Evolutionary conservation across 2,113 vertebrate species (phyloP).

Genomic region (Todiramphus saurophagus): DNA sequence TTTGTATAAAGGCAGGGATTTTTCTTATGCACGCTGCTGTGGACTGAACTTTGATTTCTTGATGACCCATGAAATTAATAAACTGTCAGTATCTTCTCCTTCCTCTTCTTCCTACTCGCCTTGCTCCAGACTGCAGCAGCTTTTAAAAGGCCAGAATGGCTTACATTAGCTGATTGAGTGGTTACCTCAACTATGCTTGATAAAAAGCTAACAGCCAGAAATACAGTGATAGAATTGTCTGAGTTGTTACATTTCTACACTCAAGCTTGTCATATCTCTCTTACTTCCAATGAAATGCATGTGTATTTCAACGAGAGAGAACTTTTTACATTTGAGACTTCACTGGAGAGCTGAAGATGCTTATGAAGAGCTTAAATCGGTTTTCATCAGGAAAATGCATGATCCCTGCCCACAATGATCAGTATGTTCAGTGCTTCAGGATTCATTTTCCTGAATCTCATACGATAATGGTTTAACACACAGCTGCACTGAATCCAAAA

Average conservation of each 20-base stretch:
- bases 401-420: neutral
- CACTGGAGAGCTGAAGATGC: neutral
- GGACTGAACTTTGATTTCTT: constrained; percentile 28
- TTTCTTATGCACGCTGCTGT: neutral
- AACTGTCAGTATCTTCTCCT: neutral
- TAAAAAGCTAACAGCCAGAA: neutral
- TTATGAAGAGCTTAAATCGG: neutral
- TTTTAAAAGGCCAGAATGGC: neutral
- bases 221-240: neutral
- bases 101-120: neutral
- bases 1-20: constrained; percentile 1
- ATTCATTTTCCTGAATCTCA: neutral
- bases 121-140: neutral
- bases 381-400: neutral
- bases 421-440: neutral
- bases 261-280: neutral
- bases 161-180: neutral
- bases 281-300: neutral
- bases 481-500: neutral
- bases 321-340: neutral
- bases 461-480: neutral
- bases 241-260: neutral
- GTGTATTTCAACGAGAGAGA: neutral
- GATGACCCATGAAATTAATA: neutral
- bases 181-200: neutral